Base-by-base conservation (phyloP, 2,113 vertebrate genomes). In the Bufo bufo region DNA sequence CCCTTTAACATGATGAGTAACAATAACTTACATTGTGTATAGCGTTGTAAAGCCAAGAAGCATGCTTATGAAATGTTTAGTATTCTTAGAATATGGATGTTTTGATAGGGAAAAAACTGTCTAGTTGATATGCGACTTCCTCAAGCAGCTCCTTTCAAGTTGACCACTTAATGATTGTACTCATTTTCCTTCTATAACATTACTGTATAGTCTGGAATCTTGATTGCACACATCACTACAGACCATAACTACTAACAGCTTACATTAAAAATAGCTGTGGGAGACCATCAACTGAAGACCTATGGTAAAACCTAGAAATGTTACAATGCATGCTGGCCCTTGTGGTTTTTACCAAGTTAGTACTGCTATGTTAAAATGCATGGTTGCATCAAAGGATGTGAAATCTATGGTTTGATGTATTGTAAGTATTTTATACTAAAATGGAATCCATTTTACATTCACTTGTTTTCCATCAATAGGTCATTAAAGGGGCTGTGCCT, bases 221-320 rank as follows among this genome's bases (percentile, higher is more conserved):
- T 78, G 85, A 86, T 77, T 86, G 59, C n/a, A 86, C 85, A 61
- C 85, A 86, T 78, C 20, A 65, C 58, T 66, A 65, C 74, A 78
- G 85, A 86, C 85, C 85, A 86, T 86, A 86, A 86, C 72, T 86
- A 86, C 85, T 86, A 86, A 33, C 56, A 86, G 75, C 77, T 65
- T 75, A 86, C 5, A 86, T 65, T 77, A 86, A 66, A 78, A 77
- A 86, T 86, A 86, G 74, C 56, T 78, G 85, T 86, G 85, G 85
- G 85, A 86, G 58, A 86, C 85, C 85, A 78, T 33, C 84, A 85
- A 85, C 50, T 58, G 54, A 50, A 86, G 59, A 66, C 74, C 75
- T 86, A 86, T 86, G 85, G 72, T 78, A 43, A 77, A 66, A 65
- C 72, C n/a, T 84, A 66, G 65, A 86, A 59, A 65, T 49, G 56